phyloP scores from a whole-genome alignment of 2,888 invertebrate species.

The Ophion obscuratus region DNA sequence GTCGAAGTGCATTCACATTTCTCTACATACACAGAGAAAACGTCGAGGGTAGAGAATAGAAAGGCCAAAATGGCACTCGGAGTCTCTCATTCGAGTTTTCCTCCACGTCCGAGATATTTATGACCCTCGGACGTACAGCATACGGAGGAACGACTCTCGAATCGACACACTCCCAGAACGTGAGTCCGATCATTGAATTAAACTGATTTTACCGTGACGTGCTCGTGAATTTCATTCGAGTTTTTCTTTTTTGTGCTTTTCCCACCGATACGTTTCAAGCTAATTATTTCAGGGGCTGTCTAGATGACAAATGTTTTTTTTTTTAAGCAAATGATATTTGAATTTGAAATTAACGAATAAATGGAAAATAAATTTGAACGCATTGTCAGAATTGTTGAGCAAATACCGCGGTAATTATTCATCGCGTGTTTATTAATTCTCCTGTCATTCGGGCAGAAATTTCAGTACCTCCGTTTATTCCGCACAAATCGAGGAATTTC shows the following conservation, averaged over 20 bases:
- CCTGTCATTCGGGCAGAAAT: background rate
- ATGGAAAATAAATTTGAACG: background rate
- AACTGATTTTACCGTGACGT: constrained; percentile 27
- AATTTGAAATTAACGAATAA: background rate
- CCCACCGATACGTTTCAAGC: background rate
- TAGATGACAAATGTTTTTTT: background rate
- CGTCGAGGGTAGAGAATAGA: constrained; percentile 43
- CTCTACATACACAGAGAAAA: constrained; percentile 36
- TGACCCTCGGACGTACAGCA: constrained; percentile 37
- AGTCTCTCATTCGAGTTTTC: constrained; percentile 58
- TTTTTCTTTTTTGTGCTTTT: background rate
- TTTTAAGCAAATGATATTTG: background rate
- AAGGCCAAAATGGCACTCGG: constrained; percentile 40
- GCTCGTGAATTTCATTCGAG: constrained; percentile 7
- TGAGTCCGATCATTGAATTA: constrained; percentile 45
- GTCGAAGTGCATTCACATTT: constrained; percentile 24
- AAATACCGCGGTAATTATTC: background rate
- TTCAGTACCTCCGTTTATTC: background rate
- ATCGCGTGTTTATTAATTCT: background rate
- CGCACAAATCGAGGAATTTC: background rate
- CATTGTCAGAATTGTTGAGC: background rate
- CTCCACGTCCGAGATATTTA: constrained; percentile 64
- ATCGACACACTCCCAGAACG: constrained; percentile 35
- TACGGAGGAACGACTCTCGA: constrained; percentile 13
- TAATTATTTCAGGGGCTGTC: background rate